Conservation (phyloP, 2,888 invertebrate genomes). For the Hirtodrosophila confusa region DNA sequence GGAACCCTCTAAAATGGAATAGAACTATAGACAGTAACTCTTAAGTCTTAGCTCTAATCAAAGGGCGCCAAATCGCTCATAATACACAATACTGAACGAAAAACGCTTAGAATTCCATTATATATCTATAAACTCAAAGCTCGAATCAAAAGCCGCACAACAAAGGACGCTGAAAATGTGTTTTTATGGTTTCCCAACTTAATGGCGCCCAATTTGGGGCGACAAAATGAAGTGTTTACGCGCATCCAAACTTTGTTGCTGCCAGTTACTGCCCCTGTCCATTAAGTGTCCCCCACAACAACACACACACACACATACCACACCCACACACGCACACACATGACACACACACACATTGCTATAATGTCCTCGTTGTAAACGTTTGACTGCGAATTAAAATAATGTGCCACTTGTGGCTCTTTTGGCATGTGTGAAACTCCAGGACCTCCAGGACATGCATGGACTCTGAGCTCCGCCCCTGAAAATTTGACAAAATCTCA, state of each 20-base stretch:
- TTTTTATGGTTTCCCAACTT: too few relatives aligned
- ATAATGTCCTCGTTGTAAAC: conserved; percentile 61
- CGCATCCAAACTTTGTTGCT: conserved; percentile 10
- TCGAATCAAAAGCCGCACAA: too few relatives aligned
- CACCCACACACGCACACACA: conserved; percentile 25
- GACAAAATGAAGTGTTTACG: background rate
- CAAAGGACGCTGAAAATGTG: too few relatives aligned
- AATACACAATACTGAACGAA: too few relatives aligned
- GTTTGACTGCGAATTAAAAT: conserved; percentile 79
- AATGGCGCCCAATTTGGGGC: too few relatives aligned
- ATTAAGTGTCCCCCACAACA: conserved; percentile 6
- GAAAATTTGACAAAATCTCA: conserved; percentile 61
- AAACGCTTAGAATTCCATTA: too few relatives aligned
- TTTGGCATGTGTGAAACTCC: conserved; percentile 35
- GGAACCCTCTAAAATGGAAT: too few relatives aligned
- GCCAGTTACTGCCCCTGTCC: conserved; percentile 13
- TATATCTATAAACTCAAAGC: too few relatives aligned
- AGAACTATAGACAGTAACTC: too few relatives aligned
- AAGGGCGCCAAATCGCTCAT: too few relatives aligned
- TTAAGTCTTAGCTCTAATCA: too few relatives aligned
- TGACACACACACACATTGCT: conserved; percentile 25
- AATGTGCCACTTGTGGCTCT: conserved; percentile 82
- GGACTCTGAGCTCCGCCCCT: conserved; percentile 9
- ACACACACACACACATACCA: background rate
- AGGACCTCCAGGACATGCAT: conserved; percentile 10